A percentile compares a stretch with the other conserved stretches of the same genome.
Evolutionary conservation across 2,888 invertebrate genomes (phyloP).

Genomic region (Myopa testacea): DNA sequence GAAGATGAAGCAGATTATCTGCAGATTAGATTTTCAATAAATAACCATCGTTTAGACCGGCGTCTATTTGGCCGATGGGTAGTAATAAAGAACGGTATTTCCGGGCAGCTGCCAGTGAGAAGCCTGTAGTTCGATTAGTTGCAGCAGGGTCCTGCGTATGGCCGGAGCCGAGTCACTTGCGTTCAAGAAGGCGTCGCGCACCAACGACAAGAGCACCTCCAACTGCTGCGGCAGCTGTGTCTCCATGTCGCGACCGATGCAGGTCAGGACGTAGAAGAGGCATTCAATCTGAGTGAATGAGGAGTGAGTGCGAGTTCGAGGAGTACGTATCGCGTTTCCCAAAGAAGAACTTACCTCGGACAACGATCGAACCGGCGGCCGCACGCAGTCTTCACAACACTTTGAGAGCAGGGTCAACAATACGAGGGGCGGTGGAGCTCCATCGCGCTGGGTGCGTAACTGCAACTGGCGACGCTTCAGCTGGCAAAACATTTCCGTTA

Average conservation of each 20-base stretch:
- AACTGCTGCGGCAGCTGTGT: slow-evolving; percentile 83
- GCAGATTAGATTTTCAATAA: background rate
- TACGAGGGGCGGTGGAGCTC: slow-evolving; percentile 78
- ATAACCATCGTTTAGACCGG: background rate
- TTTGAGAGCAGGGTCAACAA: slow-evolving; percentile 86
- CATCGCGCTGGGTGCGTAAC: slow-evolving; percentile 71
- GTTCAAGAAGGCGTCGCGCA: slow-evolving; percentile 87
- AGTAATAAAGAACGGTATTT: slow-evolving; percentile 90
- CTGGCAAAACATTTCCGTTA: slow-evolving; percentile 92
- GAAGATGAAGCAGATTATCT: too few relatives aligned
- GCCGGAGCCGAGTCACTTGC: slow-evolving; percentile 78
- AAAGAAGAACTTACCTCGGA: slow-evolving; percentile 74
- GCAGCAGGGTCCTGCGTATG: slow-evolving; percentile 85
- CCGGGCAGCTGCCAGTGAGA: slow-evolving; percentile 92
- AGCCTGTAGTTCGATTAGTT: slow-evolving; percentile 90
- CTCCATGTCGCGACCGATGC: slow-evolving; percentile 89
- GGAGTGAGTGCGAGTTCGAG: background rate
- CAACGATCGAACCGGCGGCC: slow-evolving; percentile 83
- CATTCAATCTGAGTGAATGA: slow-evolving; percentile 78
- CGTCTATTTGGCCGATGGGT: slow-evolving; percentile 74
- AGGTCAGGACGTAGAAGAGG: slow-evolving; percentile 88
- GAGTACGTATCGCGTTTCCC: background rate
- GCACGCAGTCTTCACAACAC: slow-evolving; percentile 89
- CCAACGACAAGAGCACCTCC: slow-evolving; percentile 81
- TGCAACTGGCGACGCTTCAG: slow-evolving; percentile 77